Evolutionary conservation across 1,140 invertebrate genomes (phyloP).

Genomic region (Andricus grossulariae): DNA sequence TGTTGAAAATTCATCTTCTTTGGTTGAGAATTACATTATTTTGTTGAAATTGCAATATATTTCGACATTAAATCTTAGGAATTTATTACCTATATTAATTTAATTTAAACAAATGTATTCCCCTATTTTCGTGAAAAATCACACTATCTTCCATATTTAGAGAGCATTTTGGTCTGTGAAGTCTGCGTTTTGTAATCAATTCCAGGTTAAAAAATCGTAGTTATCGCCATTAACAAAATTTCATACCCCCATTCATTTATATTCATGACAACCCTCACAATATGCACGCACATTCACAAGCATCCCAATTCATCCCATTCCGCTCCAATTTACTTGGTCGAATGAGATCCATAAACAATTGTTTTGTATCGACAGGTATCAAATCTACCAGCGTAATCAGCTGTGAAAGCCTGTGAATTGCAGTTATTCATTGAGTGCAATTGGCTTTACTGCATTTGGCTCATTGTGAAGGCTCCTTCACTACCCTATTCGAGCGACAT

Average conservation of each 20-base stretch:
- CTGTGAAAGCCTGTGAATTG: constrained; percentile 20
- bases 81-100: no score
- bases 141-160: no score
- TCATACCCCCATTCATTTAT: neutral
- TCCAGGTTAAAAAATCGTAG: neutral
- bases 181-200: neutral
- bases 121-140: no score
- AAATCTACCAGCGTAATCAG: constrained; percentile 23
- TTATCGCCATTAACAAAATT: neutral
- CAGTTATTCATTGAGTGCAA: constrained; percentile 23
- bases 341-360: constrained; percentile 25
- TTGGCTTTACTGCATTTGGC: constrained; percentile 15
- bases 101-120: no score
- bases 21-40: no score
- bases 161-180: no score
- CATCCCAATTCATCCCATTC: constrained; percentile 13
- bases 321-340: constrained; percentile 1
- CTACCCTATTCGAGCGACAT: constrained; percentile 14
- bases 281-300: neutral
- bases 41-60: no score
- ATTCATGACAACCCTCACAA: neutral
- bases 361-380: constrained; percentile 17
- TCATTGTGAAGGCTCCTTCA: constrained; percentile 3
- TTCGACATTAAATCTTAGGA: no score
- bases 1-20: no score